A percentile compares a stretch with the other conserved stretches of the same genome.
These are phyloP conservation scores for Lasioglossum villosulum DNA, from an alignment of 2,888 invertebrate genomes.

Conservation along the genomic window DNA sequence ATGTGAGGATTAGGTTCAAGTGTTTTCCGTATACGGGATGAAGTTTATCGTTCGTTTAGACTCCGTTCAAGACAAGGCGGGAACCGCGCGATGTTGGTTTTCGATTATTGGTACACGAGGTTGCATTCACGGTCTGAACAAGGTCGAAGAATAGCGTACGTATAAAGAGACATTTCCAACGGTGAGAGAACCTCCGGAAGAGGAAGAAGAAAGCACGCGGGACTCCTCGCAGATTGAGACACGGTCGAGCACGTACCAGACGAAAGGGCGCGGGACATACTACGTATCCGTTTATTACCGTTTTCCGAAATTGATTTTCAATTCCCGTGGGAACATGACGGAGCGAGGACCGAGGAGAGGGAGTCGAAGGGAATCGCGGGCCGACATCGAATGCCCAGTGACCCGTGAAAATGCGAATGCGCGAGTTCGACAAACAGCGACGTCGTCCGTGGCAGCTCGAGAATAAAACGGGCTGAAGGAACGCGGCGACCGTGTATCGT, in stretches of 20 bases:
- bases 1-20: neutral
- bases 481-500: conserved; percentile 13
- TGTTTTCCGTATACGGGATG: too few species aligned
- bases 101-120: too few species aligned
- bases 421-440: conserved; percentile 79
- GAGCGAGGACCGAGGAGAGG: conserved; percentile 17
- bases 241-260: neutral
- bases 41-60: too few species aligned
- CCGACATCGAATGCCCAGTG: conserved; percentile 76
- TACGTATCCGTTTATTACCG: conserved; percentile 74
- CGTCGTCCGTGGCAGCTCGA: conserved; percentile 70
- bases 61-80: too few species aligned
- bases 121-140: too few species aligned
- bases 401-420: conserved; percentile 82
- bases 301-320: conserved; percentile 76
- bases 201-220: neutral
- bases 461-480: conserved; percentile 1
- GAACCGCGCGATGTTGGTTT: too few species aligned
- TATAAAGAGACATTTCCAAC: neutral
- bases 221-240: neutral
- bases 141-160: too few species aligned
- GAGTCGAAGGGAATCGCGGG: conserved; percentile 31
- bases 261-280: neutral
- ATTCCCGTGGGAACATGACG: conserved; percentile 63
- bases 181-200: neutral